These are phyloP conservation scores for Melanophora roralis DNA, from an alignment of 2,888 invertebrate genomes.

Conservation along the genomic window DNA sequence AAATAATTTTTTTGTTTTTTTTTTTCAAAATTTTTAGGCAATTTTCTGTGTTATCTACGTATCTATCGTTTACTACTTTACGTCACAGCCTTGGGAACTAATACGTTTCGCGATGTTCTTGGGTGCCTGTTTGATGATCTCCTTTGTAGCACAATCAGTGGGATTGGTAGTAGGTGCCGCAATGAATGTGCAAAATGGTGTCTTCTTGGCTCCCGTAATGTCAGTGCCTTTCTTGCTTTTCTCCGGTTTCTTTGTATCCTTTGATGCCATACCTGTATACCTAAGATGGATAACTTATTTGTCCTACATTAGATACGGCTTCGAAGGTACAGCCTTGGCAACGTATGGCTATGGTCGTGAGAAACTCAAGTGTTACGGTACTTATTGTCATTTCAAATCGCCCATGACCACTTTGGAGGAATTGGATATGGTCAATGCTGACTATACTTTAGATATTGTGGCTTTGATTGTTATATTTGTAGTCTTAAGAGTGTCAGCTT, in stretches of 20 bases:
- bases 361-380: slow-evolving; percentile 88
- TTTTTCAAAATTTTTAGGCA: slow-evolving; percentile 80
- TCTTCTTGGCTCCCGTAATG: slow-evolving; percentile 97
- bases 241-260: slow-evolving; percentile 98
- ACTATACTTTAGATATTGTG: slow-evolving; percentile 87
- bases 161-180: slow-evolving; percentile 97
- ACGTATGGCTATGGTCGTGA: slow-evolving; percentile 91
- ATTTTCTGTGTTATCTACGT: slow-evolving; percentile 96
- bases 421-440: slow-evolving; percentile 89
- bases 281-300: slow-evolving; percentile 96
- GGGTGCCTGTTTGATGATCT: slow-evolving; percentile 90
- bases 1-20: neutral
- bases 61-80: slow-evolving; percentile 95
- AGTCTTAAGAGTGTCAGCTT: slow-evolving; percentile 87
- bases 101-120: slow-evolving; percentile 93
- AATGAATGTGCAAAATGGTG: slow-evolving; percentile 96
- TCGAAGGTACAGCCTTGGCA: slow-evolving; percentile 95
- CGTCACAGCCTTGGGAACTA: slow-evolving; percentile 91
- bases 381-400: slow-evolving; percentile 91
- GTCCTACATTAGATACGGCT: slow-evolving; percentile 96
- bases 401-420: slow-evolving; percentile 90
- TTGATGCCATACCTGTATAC: slow-evolving; percentile 96
- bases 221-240: slow-evolving; percentile 96
- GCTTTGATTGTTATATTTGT: slow-evolving; percentile 89
- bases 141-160: slow-evolving; percentile 96